These are phyloP conservation scores for Frankliniella intonsa DNA, from an alignment of 2,888 invertebrate genomes.

Conservation along the genomic window DNA sequence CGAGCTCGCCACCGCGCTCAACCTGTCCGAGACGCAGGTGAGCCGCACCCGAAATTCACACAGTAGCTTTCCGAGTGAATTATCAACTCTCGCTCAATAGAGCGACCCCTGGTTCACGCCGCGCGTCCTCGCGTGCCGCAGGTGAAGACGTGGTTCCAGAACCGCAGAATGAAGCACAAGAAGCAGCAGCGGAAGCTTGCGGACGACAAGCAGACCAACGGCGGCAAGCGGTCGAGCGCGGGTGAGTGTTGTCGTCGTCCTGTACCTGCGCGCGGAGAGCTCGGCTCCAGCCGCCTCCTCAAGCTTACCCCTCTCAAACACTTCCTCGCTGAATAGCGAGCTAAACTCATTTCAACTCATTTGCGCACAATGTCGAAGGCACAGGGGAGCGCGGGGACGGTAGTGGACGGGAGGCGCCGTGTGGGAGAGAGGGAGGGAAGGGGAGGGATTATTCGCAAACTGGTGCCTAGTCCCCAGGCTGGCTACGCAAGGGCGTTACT, in stretches of 20 bases:
- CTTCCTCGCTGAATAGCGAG: slow-evolving; percentile 3
- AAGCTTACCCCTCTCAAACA: slow-evolving; percentile 18
- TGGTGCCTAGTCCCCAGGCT: not conserved
- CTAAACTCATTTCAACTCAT: slow-evolving; percentile 25
- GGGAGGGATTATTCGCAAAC: not conserved
- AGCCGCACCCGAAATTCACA: slow-evolving; percentile 5
- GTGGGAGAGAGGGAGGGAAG: not conserved
- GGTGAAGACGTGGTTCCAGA: slow-evolving; percentile 98
- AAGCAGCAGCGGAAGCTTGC: slow-evolving; percentile 76
- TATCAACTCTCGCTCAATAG: too few relatives aligned
- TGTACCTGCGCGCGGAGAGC: too few relatives aligned
- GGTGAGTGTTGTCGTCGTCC: not conserved
- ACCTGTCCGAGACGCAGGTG: slow-evolving; percentile 83
- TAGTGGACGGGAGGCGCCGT: not conserved
- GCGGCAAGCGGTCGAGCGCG: slow-evolving; percentile 32
- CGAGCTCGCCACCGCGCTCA: slow-evolving; percentile 86
- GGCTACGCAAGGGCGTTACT: not conserved
- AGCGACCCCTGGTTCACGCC: too few relatives aligned
- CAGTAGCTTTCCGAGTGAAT: too few relatives aligned
- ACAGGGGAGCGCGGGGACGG: not conserved
- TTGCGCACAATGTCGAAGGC: slow-evolving; percentile 9
- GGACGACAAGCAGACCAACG: slow-evolving; percentile 45
- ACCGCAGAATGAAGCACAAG: slow-evolving; percentile 94
- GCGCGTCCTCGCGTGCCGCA: slow-evolving; percentile 43
- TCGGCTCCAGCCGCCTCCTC: not conserved